phyloP scores from a whole-genome alignment of 2,113 vertebrate genomes.

The Phylloscopus trochiloides region DNA sequence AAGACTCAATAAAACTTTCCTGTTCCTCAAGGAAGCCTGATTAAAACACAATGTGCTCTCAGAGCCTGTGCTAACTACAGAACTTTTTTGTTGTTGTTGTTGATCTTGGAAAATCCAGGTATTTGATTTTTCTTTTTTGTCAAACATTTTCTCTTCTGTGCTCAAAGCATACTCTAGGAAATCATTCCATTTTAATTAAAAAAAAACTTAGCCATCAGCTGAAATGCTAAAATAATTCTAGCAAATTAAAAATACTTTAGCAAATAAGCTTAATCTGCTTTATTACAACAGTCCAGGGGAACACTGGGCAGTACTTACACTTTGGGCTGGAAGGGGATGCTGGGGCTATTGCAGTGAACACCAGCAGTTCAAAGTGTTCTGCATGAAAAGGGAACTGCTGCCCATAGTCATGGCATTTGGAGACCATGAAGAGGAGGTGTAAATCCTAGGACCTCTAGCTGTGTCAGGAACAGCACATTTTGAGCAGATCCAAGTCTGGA shows the following conservation, averaged over 20 bases:
- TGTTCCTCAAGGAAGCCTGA: neutral
- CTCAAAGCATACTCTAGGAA: neutral
- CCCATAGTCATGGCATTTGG: neutral
- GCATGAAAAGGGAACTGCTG: neutral
- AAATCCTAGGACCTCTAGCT: neutral
- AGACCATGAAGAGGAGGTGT: neutral
- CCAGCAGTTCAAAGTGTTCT: neutral
- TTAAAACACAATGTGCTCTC: neutral
- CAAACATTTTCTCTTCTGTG: neutral
- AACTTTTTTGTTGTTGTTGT: neutral
- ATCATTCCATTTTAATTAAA: slow-evolving; percentile 15
- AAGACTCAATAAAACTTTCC: neutral
- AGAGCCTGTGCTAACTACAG: neutral
- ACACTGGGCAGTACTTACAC: neutral
- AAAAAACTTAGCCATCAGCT: neutral
- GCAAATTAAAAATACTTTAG: no score
- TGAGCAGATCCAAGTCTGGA: neutral
- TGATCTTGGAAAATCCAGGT: neutral
- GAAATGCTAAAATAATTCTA: neutral
- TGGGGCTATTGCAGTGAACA: neutral
- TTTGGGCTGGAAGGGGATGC: neutral
- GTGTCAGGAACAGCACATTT: neutral
- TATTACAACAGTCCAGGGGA: neutral
- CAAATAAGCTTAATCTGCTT: neutral
- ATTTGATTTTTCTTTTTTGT: neutral